Percentiles rank a stretch among this genome's conserved stretches.
Evolutionary conservation across 1,140 invertebrate species (phyloP).

Genomic region (Bombus affinis): DNA sequence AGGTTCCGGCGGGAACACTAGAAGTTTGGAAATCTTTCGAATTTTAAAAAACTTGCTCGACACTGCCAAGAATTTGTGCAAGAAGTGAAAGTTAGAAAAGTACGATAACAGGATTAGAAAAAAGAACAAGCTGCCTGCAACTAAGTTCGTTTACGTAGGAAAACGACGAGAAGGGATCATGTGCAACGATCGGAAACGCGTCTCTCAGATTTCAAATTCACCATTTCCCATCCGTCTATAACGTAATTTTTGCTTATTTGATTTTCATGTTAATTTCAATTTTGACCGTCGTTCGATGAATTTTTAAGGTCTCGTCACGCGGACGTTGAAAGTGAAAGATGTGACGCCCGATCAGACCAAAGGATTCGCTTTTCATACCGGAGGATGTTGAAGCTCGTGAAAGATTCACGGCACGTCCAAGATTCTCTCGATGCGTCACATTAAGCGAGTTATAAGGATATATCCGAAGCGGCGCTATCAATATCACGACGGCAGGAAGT

Average conservation of each 20-base stretch:
- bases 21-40: background rate
- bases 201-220: background rate
- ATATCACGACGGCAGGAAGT: constrained; percentile 22
- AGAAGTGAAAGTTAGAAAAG: background rate
- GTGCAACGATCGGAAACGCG: too few relatives aligned
- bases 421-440: constrained; percentile 28
- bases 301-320: background rate
- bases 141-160: background rate
- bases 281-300: background rate
- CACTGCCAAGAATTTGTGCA: background rate
- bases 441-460: constrained; percentile 31
- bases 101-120: background rate
- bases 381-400: background rate
- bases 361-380: background rate
- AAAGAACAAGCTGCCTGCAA: background rate
- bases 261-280: background rate
- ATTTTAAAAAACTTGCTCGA: background rate
- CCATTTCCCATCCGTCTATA: background rate
- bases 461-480: constrained; percentile 24
- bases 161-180: background rate
- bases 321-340: background rate
- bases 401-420: constrained; percentile 31
- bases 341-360: background rate
- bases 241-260: background rate
- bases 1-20: background rate